phyloP scores from a whole-genome alignment of 2,113 vertebrate genomes.

The Pteronura brasiliensis region DNA sequence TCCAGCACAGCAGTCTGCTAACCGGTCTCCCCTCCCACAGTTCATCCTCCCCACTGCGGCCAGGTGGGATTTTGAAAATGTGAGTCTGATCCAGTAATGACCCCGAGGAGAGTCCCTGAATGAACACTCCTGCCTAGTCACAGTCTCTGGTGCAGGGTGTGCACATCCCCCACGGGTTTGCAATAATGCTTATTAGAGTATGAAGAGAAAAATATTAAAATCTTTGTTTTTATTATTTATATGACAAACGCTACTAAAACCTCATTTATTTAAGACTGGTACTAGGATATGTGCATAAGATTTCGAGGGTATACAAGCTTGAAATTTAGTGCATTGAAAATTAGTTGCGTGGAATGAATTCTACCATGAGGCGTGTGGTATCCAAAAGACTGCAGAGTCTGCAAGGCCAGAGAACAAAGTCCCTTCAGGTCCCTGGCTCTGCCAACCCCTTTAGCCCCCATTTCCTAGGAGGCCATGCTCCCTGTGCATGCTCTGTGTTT shows the following conservation, averaged over 20 bases:
- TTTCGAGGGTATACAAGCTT: background rate
- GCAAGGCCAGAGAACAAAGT: background rate
- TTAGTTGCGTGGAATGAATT: background rate
- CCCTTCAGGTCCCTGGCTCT: background rate
- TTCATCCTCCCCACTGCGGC: background rate
- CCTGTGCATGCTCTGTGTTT: background rate
- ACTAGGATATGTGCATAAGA: background rate
- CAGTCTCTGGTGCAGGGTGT: background rate
- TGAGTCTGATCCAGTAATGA: background rate
- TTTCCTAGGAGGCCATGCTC: background rate
- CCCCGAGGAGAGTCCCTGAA: background rate
- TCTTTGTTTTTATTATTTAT: background rate
- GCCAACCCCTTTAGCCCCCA: background rate
- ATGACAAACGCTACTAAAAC: background rate
- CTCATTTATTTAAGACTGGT: background rate
- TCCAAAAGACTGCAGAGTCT: background rate
- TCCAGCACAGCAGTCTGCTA: background rate
- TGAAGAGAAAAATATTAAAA: background rate
- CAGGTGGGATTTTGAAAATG: background rate
- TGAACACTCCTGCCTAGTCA: background rate
- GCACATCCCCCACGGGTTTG: background rate
- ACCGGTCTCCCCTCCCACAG: background rate
- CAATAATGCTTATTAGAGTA: background rate
- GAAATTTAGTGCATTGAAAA: background rate
- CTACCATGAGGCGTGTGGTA: background rate